Base-by-base conservation (phyloP, 2,888 invertebrate species). In the Euphydryas editha region DNA sequence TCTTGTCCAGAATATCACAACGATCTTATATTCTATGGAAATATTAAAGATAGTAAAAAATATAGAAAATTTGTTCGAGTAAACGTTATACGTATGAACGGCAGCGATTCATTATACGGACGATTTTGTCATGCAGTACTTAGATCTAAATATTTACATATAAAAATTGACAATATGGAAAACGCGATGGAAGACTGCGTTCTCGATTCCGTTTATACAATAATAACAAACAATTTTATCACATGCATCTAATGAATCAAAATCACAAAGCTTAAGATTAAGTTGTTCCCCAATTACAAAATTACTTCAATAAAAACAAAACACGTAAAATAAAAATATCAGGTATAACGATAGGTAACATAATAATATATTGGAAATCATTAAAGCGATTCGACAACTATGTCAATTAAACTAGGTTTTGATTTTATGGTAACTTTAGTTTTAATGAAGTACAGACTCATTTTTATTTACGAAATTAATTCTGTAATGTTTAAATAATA, bases 381-480 rank as follows among this genome's bases (percentile, higher is more conserved):
- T 88, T 91, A 91, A 91, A 90, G 90, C 88, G 83, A 84, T 83
- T 84, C 77, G 80, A 85, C 81, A 83, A 82, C 82, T 73, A 82
- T 79, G 79, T 78, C 81, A 79, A 84, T 83, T 82, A 81, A 73
- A 78, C 84, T 86, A 90, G 76, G 83, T 84, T 88, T 89, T 88
- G 88, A 89, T 81, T 80, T 80, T 82, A 81, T 92, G 92, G 92
- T 92, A 92, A 92, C 92, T 92, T 87, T 87, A 88, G 89, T 87
- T 85, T 78, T 77, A 78, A 80, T 79, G 79, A 82, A 80, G 75
- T 81, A 83, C 75, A 81, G 57, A 59, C 68, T 67, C 63, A 51
- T 64, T 63, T 44, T 37, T 17, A 15, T 47, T 51, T 58, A 58
- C 30, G 61, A 60, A 61, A 67, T 62, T 24, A 59, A 60, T 59